These are phyloP conservation scores for Caenorhabditis afra DNA, from an alignment of 2,888 invertebrate genomes.

Conservation along the genomic window DNA sequence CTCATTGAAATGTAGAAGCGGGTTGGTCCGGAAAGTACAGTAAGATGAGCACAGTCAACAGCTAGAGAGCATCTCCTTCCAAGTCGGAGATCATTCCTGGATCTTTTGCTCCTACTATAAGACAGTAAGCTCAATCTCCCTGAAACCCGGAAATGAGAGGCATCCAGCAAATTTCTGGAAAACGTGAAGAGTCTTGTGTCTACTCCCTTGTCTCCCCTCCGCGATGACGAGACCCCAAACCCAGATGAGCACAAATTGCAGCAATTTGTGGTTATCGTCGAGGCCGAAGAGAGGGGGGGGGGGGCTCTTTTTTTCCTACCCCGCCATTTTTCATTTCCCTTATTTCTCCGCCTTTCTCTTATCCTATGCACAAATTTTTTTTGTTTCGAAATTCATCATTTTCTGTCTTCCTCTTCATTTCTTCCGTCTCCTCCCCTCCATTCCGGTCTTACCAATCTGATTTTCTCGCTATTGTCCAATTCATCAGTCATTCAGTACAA, in stretches of 20 bases:
- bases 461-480: neutral
- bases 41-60: too few species aligned
- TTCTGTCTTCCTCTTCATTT: slow-evolving; percentile 9
- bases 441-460: neutral
- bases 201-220: neutral
- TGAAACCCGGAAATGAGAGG: too few species aligned
- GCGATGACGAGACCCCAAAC: slow-evolving; percentile 29
- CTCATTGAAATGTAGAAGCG: too few species aligned
- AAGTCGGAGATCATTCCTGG: too few species aligned
- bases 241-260: slow-evolving; percentile 57
- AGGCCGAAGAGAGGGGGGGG: neutral
- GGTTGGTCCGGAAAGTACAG: too few species aligned
- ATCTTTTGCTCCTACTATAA: too few species aligned
- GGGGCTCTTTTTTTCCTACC: slow-evolving; percentile 12
- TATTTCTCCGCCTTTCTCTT: neutral
- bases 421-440: slow-evolving; percentile 10
- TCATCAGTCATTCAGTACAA: slow-evolving; percentile 20
- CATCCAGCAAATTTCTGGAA: neutral
- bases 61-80: too few species aligned
- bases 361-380: slow-evolving; percentile 1
- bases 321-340: neutral
- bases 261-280: slow-evolving; percentile 47
- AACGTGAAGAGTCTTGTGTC: slow-evolving; percentile 16
- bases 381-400: slow-evolving; percentile 8
- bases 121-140: too few species aligned